phyloP scores from a whole-genome alignment of 2,888 invertebrate genomes.

The Serrognathus titanus region DNA sequence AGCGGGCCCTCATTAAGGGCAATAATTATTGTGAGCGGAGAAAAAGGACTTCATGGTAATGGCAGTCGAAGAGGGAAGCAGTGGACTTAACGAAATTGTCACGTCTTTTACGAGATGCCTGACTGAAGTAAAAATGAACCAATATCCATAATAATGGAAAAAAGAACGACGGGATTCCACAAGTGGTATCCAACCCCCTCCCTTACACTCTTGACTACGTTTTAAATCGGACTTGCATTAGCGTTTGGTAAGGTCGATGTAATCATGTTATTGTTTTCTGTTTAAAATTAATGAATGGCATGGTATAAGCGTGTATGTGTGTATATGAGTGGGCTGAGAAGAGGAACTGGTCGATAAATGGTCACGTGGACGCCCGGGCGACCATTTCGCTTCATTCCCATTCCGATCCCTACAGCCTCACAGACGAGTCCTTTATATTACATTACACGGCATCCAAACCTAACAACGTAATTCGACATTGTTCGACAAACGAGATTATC shows the following conservation, averaged over 20 bases:
- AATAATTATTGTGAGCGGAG: neutral
- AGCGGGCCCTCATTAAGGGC: neutral
- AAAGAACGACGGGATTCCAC: slow-evolving; percentile 27
- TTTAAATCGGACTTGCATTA: too few relatives aligned
- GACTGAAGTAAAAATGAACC: slow-evolving; percentile 30
- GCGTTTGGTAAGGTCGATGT: too few relatives aligned
- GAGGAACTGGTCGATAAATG: slow-evolving; percentile 29
- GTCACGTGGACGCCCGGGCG: slow-evolving; percentile 34
- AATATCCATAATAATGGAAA: slow-evolving; percentile 36
- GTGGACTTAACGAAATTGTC: slow-evolving; percentile 30
- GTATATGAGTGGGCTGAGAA: slow-evolving; percentile 19
- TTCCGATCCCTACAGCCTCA: slow-evolving; percentile 3
- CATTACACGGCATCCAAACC: slow-evolving; percentile 7
- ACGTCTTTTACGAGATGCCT: slow-evolving; percentile 23
- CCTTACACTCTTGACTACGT: neutral
- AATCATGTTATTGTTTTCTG: too few relatives aligned
- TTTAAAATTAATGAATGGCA: neutral
- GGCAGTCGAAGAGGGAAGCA: slow-evolving; percentile 18
- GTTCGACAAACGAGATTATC: slow-evolving; percentile 4
- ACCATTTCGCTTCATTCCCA: slow-evolving; percentile 19
- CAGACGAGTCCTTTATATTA: slow-evolving; percentile 13
- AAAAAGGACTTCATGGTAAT: neutral
- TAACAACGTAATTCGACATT: slow-evolving; percentile 12
- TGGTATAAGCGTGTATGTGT: slow-evolving; percentile 13
- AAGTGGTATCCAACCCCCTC: slow-evolving; percentile 23